Conservation (phyloP, 2,888 invertebrate genomes). For the Nycteola revayana region DNA sequence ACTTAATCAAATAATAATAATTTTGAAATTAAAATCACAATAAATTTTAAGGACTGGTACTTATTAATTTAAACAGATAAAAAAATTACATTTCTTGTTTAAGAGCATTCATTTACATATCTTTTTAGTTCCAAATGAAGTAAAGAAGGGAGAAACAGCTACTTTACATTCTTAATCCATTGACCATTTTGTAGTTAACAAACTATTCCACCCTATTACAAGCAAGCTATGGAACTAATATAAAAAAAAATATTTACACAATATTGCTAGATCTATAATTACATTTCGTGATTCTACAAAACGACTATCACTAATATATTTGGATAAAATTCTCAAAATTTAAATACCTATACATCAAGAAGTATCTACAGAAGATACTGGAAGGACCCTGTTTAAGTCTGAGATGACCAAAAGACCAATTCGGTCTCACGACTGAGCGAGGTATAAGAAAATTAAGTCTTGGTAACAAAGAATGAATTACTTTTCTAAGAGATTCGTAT, state of each 20-base stretch:
- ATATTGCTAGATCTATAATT: conserved; percentile 29
- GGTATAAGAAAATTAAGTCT: conserved; percentile 50
- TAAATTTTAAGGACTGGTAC: too few species aligned
- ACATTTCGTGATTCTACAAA: conserved; percentile 35
- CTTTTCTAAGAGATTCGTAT: conserved; percentile 18
- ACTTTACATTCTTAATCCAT: conserved; percentile 1
- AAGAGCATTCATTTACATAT: too few species aligned
- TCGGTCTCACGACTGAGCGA: conserved; percentile 57
- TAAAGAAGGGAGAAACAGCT: too few species aligned
- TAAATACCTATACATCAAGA: conserved; percentile 35
- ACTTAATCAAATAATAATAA: neutral
- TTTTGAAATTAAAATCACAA: too few species aligned
- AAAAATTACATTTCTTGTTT: too few species aligned
- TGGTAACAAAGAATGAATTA: conserved; percentile 52
- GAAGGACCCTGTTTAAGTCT: conserved; percentile 72
- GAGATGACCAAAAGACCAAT: conserved; percentile 45
- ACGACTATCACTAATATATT: conserved; percentile 65
- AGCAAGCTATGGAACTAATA: conserved; percentile 29
- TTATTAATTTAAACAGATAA: too few species aligned
- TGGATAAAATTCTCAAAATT: conserved; percentile 62
- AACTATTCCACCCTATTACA: conserved; percentile 23
- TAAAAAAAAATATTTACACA: conserved; percentile 48
- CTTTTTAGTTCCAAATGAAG: too few species aligned
- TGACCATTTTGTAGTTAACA: conserved; percentile 17
- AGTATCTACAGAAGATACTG: conserved; percentile 50